Evolutionary conservation across 1,140 invertebrate species (phyloP), one percentile per base, ranked within the genome.

Genomic region (Aphelenchoides fujianensis): DNA sequence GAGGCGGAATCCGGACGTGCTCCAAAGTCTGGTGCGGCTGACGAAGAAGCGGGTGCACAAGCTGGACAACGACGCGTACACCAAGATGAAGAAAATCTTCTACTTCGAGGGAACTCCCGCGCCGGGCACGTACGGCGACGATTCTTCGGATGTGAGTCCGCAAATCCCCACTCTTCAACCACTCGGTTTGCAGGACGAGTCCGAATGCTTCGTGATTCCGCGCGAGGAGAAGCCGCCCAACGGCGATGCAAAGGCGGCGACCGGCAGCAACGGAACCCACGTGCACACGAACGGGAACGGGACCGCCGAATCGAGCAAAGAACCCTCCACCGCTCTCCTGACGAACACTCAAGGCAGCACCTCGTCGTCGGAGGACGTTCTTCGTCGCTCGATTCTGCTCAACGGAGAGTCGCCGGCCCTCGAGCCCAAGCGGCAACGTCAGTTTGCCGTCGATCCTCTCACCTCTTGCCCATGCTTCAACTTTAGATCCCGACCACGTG

Each of bases 21-120:
- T 98, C 35, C 89, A 93, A 72, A 95, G 98, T 84, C 88, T 99
- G 73, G 98, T 99, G 79, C 91, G 92, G 85, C 88, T 95, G 84
- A 98, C 96, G 57, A 98, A 98, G 88, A 92, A 92, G 41, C 94
- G 95, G 12, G 97, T 98, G n/a, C 86, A 94, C 31, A 94, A 98
- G 85, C 86, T 98, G 74, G 97, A 99, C 86, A 98, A 98, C 87
- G 89, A 97, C 66, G 97, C 98, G 87, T 98, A 98, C 87, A 89
- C 93, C 69, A 96, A 97, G 87, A 97, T 98, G 94, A 96, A 97
- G 84, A 98, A 98, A 34, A 34, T 75, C 34, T 88, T 98, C 36
- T 97, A 73, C 70, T 69, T 83, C 54, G 80, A 82, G 62, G 71
- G 70, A 71, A 28, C 31, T 19, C n/a, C 35, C 30, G 19, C 32